phyloP scores from a whole-genome alignment of 1,140 invertebrate genomes.

The Caerostris darwini region DNA sequence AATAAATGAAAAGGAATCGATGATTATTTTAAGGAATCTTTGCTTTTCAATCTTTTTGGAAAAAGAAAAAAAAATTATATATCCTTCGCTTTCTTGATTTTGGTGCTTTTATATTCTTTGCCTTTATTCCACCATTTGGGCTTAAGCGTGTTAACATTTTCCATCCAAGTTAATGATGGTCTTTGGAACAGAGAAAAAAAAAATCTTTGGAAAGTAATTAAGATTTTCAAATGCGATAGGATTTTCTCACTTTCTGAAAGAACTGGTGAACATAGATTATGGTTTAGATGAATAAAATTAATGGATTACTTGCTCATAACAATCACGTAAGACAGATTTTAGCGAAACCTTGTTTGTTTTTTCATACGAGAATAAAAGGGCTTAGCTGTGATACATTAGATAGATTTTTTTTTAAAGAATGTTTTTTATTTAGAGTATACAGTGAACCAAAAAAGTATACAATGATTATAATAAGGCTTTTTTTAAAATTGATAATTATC shows the following conservation, averaged over 20 bases:
- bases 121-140: background rate
- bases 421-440: background rate
- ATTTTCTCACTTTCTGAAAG: constrained; percentile 22
- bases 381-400: background rate
- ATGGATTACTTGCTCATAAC: constrained; percentile 16
- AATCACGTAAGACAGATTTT: constrained; percentile 37
- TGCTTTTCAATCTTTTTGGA: constrained; percentile 39
- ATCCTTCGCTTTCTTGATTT: constrained; percentile 7
- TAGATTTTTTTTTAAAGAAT: background rate
- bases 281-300: constrained; percentile 27
- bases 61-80: background rate
- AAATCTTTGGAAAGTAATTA: constrained; percentile 41
- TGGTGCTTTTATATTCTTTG: constrained; percentile 12
- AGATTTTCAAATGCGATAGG: constrained; percentile 54
- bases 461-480: no score
- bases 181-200: background rate
- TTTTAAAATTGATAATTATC: no score
- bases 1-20: constrained; percentile 46
- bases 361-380: background rate
- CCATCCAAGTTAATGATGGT: background rate
- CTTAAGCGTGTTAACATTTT: constrained; percentile 34
- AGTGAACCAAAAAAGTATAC: no score
- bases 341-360: constrained; percentile 3
- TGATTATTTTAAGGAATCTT: constrained; percentile 58
- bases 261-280: constrained; percentile 37